These are phyloP conservation scores for Anarhynchus alexandrinus DNA, from an alignment of 2,113 vertebrate genomes.

Conservation along the genomic window DNA sequence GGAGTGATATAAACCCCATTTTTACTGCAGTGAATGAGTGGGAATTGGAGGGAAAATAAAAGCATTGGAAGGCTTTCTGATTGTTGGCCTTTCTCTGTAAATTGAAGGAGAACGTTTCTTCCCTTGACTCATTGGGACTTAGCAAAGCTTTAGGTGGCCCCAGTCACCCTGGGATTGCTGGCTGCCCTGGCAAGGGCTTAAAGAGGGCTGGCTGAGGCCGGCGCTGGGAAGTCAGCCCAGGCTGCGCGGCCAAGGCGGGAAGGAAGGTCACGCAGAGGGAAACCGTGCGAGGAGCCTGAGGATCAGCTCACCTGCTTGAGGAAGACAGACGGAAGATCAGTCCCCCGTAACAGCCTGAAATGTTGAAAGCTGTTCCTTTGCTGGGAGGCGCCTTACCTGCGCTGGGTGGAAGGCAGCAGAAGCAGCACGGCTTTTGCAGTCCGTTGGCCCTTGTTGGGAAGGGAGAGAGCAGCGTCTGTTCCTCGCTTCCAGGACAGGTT, in stretches of 20 bases:
- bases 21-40: not conserved
- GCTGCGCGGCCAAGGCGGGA: not conserved
- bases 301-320: not conserved
- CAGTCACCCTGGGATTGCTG: not conserved
- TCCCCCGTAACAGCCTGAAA: not conserved
- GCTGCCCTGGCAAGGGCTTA: not conserved
- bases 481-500: not conserved
- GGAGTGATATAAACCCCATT: not conserved
- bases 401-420: not conserved
- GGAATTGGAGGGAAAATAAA: not conserved
- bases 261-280: not conserved
- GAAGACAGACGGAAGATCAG: not conserved
- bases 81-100: not conserved
- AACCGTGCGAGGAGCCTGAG: not conserved
- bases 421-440: not conserved
- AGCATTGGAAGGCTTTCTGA: not conserved
- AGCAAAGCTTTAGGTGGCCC: not conserved
- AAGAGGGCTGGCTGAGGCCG: not conserved
- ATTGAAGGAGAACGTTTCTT: not conserved
- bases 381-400: not conserved
- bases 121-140: not conserved
- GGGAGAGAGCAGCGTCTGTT: not conserved
- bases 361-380: not conserved
- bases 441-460: rapidly evolving
- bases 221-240: not conserved